Conservation (phyloP, 2,888 invertebrate genomes). For the Athrips mouffetella region DNA sequence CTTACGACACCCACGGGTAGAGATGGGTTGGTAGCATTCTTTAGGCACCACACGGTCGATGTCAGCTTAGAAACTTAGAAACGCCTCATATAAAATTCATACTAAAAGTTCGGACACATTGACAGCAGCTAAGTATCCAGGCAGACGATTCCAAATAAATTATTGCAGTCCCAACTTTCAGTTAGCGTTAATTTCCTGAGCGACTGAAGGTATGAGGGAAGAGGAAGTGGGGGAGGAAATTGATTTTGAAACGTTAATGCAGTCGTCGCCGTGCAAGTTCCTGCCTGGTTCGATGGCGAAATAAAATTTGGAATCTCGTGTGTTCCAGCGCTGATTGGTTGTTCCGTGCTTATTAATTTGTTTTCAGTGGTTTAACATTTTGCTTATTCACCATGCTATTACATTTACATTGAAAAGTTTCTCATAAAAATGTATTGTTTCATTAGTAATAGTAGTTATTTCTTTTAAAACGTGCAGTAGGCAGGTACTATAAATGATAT, state of each 20-base stretch:
- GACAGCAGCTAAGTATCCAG: not conserved
- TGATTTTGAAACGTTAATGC: conserved; percentile 41
- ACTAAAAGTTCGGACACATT: not conserved
- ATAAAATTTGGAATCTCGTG: not conserved
- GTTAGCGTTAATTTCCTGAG: conserved; percentile 7
- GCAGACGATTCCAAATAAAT: not conserved
- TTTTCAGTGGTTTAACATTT: too few relatives aligned
- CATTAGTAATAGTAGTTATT: too few relatives aligned
- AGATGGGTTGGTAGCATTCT: too few relatives aligned
- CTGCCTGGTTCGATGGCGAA: not conserved
- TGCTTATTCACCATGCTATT: too few relatives aligned
- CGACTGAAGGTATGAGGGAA: conserved; percentile 25
- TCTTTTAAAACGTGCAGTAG: too few relatives aligned
- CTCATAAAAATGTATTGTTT: too few relatives aligned
- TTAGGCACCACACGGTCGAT: too few relatives aligned
- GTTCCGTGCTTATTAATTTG: not conserved
- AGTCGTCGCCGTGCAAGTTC: conserved; percentile 16
- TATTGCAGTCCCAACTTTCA: not conserved
- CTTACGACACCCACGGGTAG: too few relatives aligned
- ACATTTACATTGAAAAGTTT: too few relatives aligned
- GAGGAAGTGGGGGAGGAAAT: conserved; percentile 31
- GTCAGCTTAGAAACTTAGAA: not conserved
- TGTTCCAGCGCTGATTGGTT: not conserved
- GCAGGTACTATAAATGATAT: too few relatives aligned
- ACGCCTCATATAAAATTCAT: not conserved